Base-by-base conservation (phyloP, 2,888 invertebrate genomes). In the Panorpa germanica region DNA sequence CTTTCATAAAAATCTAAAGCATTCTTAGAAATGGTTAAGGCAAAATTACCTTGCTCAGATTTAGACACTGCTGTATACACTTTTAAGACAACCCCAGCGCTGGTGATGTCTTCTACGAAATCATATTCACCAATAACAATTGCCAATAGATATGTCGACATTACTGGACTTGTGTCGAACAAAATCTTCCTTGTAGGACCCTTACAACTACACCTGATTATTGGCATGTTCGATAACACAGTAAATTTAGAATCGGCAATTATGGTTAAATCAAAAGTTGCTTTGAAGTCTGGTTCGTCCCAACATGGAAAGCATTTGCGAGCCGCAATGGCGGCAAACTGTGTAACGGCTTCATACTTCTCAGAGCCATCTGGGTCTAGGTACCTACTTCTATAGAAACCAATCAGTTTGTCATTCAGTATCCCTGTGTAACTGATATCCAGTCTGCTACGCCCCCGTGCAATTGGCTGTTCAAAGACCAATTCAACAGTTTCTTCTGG, bases 201-300 rank as follows among this genome's bases (percentile, higher is more conserved):
- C 24, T 52, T 57, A 38, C 64, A 62, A 20, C 56, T 53, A n/a
- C n/a, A n/a, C n/a, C n/a, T n/a, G 36, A 59, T 62, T 1, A 69
- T 63, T 2, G 73, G 72, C 93, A 93, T 96, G 53, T 96, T 96
- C 14, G 91, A 93, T 30, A 96, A 63, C 17, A 88, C 90, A 5
- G 83, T 78, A 38, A 77, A 63, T 46, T 78, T 70, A 34, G 70
- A 63, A 15, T 86, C 83, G 31, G 88, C 83, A 35, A 73, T 63
- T 10, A 96, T 55, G 1, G 74, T 70, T 37, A 96, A 78, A 49
- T 90, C 81, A 56, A 95, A 96, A 2, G 83, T 88, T 2, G 95
- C 83, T 55, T 96, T 96, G 36, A 83, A 70, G 8, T 88, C 83
- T 6, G 95, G 96, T 53, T 96, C 96, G 53, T 96, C 95, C 88